Conservation (phyloP, 2,797 vertebrate genomes). For the Setipinna tenuifilis region DNA sequence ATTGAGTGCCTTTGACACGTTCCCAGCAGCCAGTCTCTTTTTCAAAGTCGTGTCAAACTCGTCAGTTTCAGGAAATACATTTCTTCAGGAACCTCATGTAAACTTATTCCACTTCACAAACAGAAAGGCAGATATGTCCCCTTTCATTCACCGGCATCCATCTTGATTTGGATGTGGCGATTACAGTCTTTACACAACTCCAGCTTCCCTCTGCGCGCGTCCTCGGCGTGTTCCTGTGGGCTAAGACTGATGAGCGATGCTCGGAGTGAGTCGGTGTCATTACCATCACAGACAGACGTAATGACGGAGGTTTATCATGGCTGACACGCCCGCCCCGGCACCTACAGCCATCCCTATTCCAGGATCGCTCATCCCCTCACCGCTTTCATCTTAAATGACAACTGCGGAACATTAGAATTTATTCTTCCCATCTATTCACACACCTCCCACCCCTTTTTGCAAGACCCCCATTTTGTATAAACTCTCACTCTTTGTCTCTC, state of each 20-base stretch:
- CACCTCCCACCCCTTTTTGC: slow-evolving; percentile 4
- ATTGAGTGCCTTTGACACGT: not conserved
- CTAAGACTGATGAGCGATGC: slow-evolving; percentile 5
- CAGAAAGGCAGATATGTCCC: not conserved
- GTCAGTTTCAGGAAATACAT: not conserved
- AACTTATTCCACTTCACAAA: not conserved
- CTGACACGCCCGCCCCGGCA: not conserved
- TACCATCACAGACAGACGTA: slow-evolving; percentile 9
- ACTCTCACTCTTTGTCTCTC: slow-evolving; percentile 11
- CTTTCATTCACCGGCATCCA: not conserved
- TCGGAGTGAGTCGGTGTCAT: not conserved
- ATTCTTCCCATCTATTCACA: not conserved
- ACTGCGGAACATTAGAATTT: not conserved
- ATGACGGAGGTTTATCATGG: slow-evolving; percentile 8
- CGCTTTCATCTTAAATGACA: slow-evolving; percentile 31
- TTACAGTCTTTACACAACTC: not conserved
- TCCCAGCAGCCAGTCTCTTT: not conserved
- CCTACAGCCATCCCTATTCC: not conserved
- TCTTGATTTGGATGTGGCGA: not conserved
- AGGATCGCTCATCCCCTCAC: not conserved
- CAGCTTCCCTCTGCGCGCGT: not conserved
- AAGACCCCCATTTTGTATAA: not conserved
- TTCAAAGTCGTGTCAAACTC: not conserved
- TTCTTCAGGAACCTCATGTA: not conserved
- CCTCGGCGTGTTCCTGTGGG: not conserved